Evolutionary conservation across 1,140 invertebrate genomes (phyloP), one percentile per base, ranked within the genome.

Genomic region (Drosophila arizonae): DNA sequence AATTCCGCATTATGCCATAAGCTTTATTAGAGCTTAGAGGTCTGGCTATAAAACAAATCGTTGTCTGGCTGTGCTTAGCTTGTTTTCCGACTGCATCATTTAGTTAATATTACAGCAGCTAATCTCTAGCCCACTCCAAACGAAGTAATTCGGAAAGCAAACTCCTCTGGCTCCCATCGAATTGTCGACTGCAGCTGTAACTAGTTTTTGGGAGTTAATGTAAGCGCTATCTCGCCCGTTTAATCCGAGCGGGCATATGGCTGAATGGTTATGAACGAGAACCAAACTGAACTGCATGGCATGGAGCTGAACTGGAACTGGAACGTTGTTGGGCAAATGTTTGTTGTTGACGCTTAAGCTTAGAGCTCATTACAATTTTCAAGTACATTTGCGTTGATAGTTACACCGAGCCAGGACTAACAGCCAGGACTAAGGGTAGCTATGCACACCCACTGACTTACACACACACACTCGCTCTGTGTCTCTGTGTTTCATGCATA

Each of bases 301-400:
- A 30, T 30, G 28, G 28, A 30, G 6, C 28, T 30, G 28, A 30
- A 30, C 28, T 30, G 28, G 57, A 78, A 73, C 72, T 70, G 24
- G 11, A 69, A 50, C 26, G 28, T 28, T 15, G 9, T 15, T 15
- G 39, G 26, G 74, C 68, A 70, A 87, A 87, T 81, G 82, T 87
- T 87, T 87, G 82, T 76, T 87, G 82, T 88, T 88, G 82, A 87
- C 85, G 84, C 80, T 88, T 87, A 73, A 68, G 84, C 85, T 88
- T 89, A 84, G 80, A 84, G 84, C 84, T 88, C 84, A 88, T 88
- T 88, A 88, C 84, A 88, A 88, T 88, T 88, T 88, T 88, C 84
- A 88, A 88, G 84, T 88, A 89, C 85, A 88, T 88, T 88, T 88
- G 85, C 85, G 85, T 79, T 88, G 85, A 89, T 88, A 88, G 84